A percentile compares a stretch with the other conserved stretches of the same genome.
phyloP scores from a whole-genome alignment of 2,888 invertebrate genomes.

The Aleiodes alternator region DNA sequence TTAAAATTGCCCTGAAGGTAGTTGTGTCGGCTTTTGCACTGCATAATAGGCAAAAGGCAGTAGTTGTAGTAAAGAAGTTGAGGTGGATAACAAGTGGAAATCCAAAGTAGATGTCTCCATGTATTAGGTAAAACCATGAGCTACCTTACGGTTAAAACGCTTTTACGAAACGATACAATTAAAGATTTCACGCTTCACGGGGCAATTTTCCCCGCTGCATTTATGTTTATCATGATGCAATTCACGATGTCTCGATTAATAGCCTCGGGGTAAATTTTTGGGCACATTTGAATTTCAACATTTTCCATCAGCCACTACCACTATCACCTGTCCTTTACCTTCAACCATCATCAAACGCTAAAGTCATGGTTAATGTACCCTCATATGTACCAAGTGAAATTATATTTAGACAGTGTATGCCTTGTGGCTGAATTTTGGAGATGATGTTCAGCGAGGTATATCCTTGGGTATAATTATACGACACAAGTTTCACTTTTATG shows the following conservation, averaged over 20 bases:
- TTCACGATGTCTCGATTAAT: conserved; percentile 40
- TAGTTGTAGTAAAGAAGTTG: too few relatives aligned
- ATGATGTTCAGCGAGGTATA: conserved; percentile 2
- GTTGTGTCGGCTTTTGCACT: conserved; percentile 10
- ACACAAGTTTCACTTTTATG: conserved; percentile 30
- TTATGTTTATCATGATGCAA: conserved; percentile 29
- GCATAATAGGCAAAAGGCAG: too few relatives aligned
- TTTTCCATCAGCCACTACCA: conserved; percentile 1
- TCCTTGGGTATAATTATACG: conserved; percentile 12
- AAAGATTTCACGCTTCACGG: conserved; percentile 44
- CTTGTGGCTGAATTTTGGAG: conserved; percentile 20
- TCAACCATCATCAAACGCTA: background rate
- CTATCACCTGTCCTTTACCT: background rate
- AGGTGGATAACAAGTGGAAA: conserved; percentile 7
- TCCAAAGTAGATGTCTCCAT: conserved; percentile 8
- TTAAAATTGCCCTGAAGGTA: too few relatives aligned
- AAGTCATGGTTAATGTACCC: conserved; percentile 16
- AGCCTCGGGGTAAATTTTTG: conserved; percentile 33
- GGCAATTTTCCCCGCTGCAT: background rate
- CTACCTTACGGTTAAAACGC: conserved; percentile 21
- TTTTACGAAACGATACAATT: conserved; percentile 46
- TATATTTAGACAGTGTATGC: conserved; percentile 41
- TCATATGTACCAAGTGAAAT: conserved; percentile 30
- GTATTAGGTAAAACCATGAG: conserved; percentile 10
- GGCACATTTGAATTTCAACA: conserved; percentile 26